A percentile compares a stretch with the other conserved stretches of the same genome.
Evolutionary conservation across 1,140 invertebrate species (phyloP).

Genomic region (Meloidogyne floridensis): DNA sequence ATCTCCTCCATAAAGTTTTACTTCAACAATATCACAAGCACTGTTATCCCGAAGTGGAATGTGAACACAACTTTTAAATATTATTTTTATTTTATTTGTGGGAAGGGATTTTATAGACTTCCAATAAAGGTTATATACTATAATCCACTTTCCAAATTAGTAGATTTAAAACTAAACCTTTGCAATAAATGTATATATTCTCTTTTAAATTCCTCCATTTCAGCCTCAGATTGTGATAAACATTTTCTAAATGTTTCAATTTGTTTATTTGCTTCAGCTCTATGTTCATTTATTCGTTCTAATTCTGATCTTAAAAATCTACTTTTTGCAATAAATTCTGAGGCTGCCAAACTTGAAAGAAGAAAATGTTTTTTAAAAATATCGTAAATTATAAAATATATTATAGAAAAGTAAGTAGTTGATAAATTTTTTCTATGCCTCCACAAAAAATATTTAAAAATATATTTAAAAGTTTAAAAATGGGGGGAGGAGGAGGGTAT

Average conservation of each 20-base stretch:
- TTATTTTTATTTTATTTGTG: neutral
- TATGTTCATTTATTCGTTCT: slow-evolving; percentile 36
- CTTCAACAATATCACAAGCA: slow-evolving; percentile 67
- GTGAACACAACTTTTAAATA: slow-evolving; percentile 65
- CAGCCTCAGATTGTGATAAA: slow-evolving; percentile 58
- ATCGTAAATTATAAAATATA: too few species aligned
- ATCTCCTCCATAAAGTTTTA: slow-evolving; percentile 69
- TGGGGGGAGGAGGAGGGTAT: too few species aligned
- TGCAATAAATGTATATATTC: slow-evolving; percentile 70
- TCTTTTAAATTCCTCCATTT: slow-evolving; percentile 69
- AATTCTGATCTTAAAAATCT: slow-evolving; percentile 40
- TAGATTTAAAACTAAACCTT: slow-evolving; percentile 41
- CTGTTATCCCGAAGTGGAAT: slow-evolving; percentile 68
- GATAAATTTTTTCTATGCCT: too few species aligned
- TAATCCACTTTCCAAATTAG: too few species aligned
- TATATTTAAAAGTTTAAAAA: too few species aligned
- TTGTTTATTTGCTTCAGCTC: slow-evolving; percentile 28
- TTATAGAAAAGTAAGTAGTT: too few species aligned
- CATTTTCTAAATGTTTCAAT: slow-evolving; percentile 35
- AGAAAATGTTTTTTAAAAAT: too few species aligned
- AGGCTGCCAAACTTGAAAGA: neutral
- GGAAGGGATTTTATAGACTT: neutral
- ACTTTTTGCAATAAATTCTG: slow-evolving; percentile 29
- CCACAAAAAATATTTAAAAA: too few species aligned
- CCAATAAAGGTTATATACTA: neutral